Evolutionary conservation across 2,113 vertebrate genomes (phyloP).

Genomic region (Anhinga rufa): DNA sequence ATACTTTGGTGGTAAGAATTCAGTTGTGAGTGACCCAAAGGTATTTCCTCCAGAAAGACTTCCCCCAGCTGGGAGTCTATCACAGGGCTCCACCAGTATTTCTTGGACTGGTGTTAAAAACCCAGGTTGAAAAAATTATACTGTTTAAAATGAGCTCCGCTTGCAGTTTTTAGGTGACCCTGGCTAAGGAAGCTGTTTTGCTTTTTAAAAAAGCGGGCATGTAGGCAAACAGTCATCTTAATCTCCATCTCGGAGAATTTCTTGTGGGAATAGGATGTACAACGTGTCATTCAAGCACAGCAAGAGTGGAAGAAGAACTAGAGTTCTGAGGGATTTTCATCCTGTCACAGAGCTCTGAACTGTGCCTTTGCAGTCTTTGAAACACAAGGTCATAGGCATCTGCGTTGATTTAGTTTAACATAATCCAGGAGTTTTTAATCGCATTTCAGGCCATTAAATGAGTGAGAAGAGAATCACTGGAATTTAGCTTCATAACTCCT

Average conservation of each 20-base stretch:
- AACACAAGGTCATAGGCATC: constrained; percentile 47
- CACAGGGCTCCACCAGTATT: not conserved
- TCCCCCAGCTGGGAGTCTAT: not conserved
- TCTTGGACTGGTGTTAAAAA: not conserved
- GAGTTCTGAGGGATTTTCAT: not conserved
- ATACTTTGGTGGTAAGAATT: constrained; percentile 6
- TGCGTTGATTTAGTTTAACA: constrained; percentile 29
- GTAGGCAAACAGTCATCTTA: not conserved
- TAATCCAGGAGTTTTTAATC: constrained; percentile 61
- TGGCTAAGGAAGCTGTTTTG: not conserved
- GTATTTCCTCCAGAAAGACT: constrained; percentile 12
- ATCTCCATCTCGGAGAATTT: not conserved
- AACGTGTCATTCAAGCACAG: not conserved
- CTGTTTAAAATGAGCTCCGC: not conserved
- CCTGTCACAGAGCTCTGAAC: not conserved
- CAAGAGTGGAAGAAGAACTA: not conserved
- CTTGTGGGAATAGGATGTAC: not conserved
- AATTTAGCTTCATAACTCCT: constrained; percentile 51
- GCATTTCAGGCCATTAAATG: constrained; percentile 53
- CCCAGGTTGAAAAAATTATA: not conserved
- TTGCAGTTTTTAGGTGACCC: not conserved
- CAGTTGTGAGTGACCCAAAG: not conserved
- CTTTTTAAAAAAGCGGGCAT: not conserved
- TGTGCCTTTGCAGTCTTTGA: constrained; percentile 10
- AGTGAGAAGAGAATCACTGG: constrained; percentile 43